Evolutionary conservation across 2,888 invertebrate genomes (phyloP).

Genomic region (Deilephila elpenor): DNA sequence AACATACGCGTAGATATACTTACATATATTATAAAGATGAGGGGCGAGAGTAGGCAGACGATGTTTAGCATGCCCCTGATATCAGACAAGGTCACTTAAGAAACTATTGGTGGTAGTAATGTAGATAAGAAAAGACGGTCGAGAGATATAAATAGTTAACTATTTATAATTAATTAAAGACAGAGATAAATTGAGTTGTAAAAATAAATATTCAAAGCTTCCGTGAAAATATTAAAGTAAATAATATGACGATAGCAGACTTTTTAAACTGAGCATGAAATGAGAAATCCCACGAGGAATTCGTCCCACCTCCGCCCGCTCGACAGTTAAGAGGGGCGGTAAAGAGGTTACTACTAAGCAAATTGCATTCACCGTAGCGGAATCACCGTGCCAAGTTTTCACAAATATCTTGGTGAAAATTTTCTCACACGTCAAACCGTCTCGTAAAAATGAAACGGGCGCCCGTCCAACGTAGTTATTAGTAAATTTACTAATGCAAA

Average conservation of each 20-base stretch:
- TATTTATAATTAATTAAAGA: neutral
- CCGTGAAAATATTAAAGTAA: slow-evolving; percentile 45
- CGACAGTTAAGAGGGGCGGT: slow-evolving; percentile 55
- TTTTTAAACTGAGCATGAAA: slow-evolving; percentile 77
- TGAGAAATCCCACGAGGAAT: slow-evolving; percentile 70
- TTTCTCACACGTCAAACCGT: slow-evolving; percentile 47
- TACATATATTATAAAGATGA: no score
- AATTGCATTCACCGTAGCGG: slow-evolving; percentile 68
- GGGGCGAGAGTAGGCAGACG: no score
- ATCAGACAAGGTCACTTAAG: no score
- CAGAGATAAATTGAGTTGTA: neutral
- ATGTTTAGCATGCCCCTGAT: no score
- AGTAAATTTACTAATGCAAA: neutral
- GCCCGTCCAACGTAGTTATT: slow-evolving; percentile 19
- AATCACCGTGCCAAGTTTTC: slow-evolving; percentile 58
- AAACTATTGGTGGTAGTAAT: no score
- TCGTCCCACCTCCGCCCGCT: slow-evolving; percentile 46
- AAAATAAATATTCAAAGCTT: slow-evolving; percentile 25
- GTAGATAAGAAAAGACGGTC: no score
- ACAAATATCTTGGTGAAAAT: slow-evolving; percentile 46
- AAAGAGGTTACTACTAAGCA: slow-evolving; percentile 75
- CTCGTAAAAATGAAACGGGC: slow-evolving; percentile 42
- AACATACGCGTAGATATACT: no score
- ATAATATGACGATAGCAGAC: slow-evolving; percentile 53
- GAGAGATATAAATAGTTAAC: neutral